Evolutionary conservation across 2,888 invertebrate genomes (phyloP), one percentile per base, ranked within the genome.

Genomic region (Metalampra italica): DNA sequence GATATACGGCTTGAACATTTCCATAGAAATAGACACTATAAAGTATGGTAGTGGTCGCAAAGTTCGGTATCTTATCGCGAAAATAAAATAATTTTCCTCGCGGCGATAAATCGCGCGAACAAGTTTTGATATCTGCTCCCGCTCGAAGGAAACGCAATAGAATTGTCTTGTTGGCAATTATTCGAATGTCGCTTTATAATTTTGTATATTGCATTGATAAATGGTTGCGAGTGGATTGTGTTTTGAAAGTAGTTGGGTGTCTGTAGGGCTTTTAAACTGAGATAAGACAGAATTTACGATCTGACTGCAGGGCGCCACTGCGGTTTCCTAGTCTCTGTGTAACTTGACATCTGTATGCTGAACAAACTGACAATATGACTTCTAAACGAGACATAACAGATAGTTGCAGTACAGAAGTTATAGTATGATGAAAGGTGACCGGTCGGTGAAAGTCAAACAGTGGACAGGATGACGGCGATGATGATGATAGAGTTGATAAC

Each of bases 111-210:
- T 43, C 30, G 9, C 41, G 11, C 29, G 29, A 22, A 34, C 42
- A 8, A 22, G 37, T 36, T 41, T 29, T 13, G 39, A 42, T 47
- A 41, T 47, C 42, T 15, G 15, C 12, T 22, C 41, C 30, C 12
- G 42, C n/a, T 22, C 22, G 8, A 29, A 29, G 45, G 30, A 42
- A 47, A 42, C 14, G 45, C 41, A 13, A 46, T 50, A 46, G 32
- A 43, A 46, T 46, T 50, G 45, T 50, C 46, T 46, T 40, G 47
- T 47, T 32, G 30, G 30, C 38, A 50, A 50, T 50, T 50, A 50
- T 50, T 46, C 29, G 43, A 37, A 46, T 37, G 49, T 45, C 43
- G 14, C 12, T 32, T 38, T 46, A 29, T 49, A 49, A 49, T 45
- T 34, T 29, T 40, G 41, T 41, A 43, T 34, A 49, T 40, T 44